These are phyloP conservation scores for Tamias sibiricus DNA, from an alignment of 2,113 vertebrate species.

Conservation along the genomic window DNA sequence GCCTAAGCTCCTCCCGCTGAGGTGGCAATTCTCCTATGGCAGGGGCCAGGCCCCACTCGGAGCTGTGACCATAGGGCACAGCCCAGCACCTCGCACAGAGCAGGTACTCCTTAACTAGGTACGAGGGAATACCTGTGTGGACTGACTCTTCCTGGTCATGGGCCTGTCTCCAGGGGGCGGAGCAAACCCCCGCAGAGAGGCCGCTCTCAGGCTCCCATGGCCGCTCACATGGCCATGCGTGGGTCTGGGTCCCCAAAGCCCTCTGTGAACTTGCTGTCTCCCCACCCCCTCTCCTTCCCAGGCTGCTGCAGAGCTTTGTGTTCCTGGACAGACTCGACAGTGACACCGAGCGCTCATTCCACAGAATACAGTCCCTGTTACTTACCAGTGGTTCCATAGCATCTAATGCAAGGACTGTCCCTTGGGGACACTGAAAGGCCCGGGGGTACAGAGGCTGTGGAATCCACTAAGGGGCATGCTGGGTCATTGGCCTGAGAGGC, in stretches of 20 bases:
- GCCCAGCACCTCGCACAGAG: not conserved
- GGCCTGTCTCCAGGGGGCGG: not conserved
- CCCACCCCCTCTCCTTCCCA: accelerated
- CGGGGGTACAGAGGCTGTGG: not conserved
- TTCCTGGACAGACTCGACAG: not conserved
- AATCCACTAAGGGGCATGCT: not conserved
- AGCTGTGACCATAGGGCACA: not conserved
- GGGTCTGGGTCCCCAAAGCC: not conserved
- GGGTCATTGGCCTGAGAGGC: not conserved
- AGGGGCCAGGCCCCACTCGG: not conserved
- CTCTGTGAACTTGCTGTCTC: not conserved
- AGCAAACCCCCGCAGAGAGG: not conserved
- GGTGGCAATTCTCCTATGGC: not conserved
- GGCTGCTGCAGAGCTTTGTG: not conserved
- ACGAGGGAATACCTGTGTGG: not conserved
- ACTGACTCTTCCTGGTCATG: not conserved
- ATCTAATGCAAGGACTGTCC: not conserved
- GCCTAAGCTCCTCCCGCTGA: not conserved
- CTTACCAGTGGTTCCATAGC: not conserved
- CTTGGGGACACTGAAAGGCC: not conserved
- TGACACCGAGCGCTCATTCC: not conserved
- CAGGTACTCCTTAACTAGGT: not conserved
- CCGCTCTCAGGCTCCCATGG: not conserved
- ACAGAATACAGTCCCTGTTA: not conserved
- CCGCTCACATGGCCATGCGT: accelerated